These are phyloP conservation scores for Perca flavescens DNA, from an alignment of 2,113 vertebrate genomes.

Conservation along the genomic window DNA sequence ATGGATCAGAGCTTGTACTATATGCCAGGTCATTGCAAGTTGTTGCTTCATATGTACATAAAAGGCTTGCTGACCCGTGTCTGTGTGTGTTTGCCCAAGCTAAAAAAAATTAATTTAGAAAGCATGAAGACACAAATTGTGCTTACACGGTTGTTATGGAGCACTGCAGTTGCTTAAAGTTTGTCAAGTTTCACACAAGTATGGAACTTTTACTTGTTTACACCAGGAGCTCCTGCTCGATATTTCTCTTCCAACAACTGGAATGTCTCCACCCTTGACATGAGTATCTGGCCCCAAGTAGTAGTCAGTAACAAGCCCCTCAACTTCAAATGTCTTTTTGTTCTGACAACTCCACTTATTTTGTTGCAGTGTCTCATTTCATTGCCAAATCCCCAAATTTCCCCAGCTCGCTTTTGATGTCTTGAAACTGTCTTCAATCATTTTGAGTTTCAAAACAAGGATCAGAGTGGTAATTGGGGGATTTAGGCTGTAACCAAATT, in stretches of 20 bases:
- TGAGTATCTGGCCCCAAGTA: neutral
- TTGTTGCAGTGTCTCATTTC: neutral
- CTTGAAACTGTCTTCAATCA: conserved; percentile 10
- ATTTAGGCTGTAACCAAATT: neutral
- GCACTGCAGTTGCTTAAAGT: neutral
- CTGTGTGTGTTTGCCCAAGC: neutral
- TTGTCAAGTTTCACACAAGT: neutral
- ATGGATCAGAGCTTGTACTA: neutral
- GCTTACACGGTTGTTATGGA: neutral
- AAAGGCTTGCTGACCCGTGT: neutral
- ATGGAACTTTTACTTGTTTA: neutral
- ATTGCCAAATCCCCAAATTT: neutral
- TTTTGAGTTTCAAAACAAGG: neutral
- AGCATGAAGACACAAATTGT: neutral
- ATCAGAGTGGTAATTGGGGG: neutral
- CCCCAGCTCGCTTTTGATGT: neutral
- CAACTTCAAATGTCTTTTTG: neutral
- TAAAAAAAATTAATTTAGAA: neutral
- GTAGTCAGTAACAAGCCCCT: neutral
- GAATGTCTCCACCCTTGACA: neutral
- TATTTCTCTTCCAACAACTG: neutral
- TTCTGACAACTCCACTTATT: neutral
- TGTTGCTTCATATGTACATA: neutral
- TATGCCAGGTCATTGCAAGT: neutral
- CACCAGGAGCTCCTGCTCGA: neutral